Evolutionary conservation across 2,113 vertebrate species (phyloP).

Genomic region (Myotis davidii): DNA sequence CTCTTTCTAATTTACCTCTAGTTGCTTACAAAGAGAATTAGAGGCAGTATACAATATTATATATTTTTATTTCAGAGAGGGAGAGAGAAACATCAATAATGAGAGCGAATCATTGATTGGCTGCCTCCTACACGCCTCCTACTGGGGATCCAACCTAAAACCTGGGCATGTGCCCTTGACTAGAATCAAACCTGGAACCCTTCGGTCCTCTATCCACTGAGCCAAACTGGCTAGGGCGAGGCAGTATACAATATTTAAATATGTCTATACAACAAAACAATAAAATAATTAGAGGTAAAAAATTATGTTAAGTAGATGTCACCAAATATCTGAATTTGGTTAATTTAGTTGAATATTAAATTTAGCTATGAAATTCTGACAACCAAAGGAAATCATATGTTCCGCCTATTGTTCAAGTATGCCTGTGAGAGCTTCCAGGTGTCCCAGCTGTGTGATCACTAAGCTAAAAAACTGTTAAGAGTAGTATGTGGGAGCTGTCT

Average conservation of each 20-base stretch:
- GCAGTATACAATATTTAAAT: neutral
- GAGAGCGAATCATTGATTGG: too few species aligned
- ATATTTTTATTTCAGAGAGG: too few species aligned
- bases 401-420: rapidly evolving
- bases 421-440: neutral
- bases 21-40: neutral
- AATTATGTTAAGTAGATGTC: neutral
- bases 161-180: too few species aligned
- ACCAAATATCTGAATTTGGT: neutral
- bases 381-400: neutral
- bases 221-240: neutral
- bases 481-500: neutral
- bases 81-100: too few species aligned
- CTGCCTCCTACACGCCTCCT: too few species aligned
- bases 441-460: rapidly evolving
- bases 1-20: neutral
- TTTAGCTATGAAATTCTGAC: neutral
- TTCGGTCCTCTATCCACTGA: too few species aligned
- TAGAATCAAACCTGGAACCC: too few species aligned
- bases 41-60: neutral
- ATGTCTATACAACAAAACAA: neutral
- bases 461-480: neutral
- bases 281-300: neutral
- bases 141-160: too few species aligned
- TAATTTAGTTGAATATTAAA: neutral